Conservation (phyloP, 2,797 vertebrate species). For the Sylvia borin region DNA sequence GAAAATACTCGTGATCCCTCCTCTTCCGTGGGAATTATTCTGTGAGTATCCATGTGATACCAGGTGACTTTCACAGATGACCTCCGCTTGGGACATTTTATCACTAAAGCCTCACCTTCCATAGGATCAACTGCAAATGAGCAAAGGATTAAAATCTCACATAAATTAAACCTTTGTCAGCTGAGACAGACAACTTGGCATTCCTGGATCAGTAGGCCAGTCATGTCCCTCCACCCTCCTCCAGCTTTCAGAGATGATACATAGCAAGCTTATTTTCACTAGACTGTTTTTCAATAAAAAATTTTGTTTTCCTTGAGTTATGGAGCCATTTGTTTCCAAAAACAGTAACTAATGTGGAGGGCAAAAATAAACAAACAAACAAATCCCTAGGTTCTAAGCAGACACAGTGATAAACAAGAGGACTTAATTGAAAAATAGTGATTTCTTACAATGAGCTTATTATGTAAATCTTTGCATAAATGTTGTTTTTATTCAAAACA, state of each 20-base stretch:
- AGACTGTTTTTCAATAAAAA: neutral
- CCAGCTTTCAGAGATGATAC: neutral
- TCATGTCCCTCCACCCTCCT: neutral
- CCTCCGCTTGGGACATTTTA: neutral
- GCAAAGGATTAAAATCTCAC: neutral
- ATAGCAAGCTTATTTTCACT: neutral
- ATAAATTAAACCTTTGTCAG: neutral
- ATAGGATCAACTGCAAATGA: constrained; percentile 38
- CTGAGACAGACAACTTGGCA: neutral
- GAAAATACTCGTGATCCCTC: constrained; percentile 32
- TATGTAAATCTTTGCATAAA: neutral
- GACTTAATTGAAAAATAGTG: neutral
- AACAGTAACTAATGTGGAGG: neutral
- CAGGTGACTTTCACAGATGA: neutral
- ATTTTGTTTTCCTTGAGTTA: neutral
- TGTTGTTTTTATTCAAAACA: neutral
- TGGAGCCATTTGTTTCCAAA: neutral
- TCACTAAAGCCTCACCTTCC: constrained; percentile 63
- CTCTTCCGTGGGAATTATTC: constrained; percentile 30
- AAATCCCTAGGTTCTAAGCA: neutral
- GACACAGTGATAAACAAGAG: neutral
- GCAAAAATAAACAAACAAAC: neutral
- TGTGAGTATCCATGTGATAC: neutral
- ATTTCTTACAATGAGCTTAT: neutral
- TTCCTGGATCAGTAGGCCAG: neutral